Conservation (phyloP, 2,888 invertebrate species). For the Eupithecia exiguata region DNA sequence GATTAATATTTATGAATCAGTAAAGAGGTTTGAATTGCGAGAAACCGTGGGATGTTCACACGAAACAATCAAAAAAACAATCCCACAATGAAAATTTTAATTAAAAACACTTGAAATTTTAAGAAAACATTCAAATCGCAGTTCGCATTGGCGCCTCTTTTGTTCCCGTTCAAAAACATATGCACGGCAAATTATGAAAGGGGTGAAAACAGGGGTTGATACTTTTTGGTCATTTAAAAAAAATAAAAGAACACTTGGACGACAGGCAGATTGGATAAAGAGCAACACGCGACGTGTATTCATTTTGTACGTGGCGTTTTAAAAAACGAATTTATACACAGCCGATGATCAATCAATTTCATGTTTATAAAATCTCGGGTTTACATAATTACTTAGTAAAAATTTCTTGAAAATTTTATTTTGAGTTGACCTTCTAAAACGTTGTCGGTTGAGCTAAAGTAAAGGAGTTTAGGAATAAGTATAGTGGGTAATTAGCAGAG, state of each 20-base stretch:
- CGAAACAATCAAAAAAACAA: conserved; percentile 47
- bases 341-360: background rate
- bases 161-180: conserved; percentile 72
- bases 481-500: too few relatives aligned
- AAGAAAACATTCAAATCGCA: conserved; percentile 59
- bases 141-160: conserved; percentile 52
- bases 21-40: background rate
- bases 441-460: background rate
- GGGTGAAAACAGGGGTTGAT: conserved; percentile 47
- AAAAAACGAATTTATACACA: background rate
- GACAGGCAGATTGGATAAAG: conserved; percentile 51
- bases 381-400: too few relatives aligned
- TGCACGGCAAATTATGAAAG: conserved; percentile 56
- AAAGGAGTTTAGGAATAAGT: background rate
- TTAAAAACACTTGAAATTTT: conserved; percentile 55
- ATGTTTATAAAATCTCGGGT: background rate
- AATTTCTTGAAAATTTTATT: background rate
- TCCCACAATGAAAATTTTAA: conserved; percentile 41
- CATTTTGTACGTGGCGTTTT: conserved; percentile 40
- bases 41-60: conserved; percentile 48
- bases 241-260: conserved; percentile 64
- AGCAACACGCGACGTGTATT: conserved; percentile 65
- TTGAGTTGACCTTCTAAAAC: background rate
- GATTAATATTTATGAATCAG: background rate
- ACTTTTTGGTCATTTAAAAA: conserved; percentile 45